phyloP scores from a whole-genome alignment of 2,113 vertebrate genomes.

The Larimichthys polyactis region DNA sequence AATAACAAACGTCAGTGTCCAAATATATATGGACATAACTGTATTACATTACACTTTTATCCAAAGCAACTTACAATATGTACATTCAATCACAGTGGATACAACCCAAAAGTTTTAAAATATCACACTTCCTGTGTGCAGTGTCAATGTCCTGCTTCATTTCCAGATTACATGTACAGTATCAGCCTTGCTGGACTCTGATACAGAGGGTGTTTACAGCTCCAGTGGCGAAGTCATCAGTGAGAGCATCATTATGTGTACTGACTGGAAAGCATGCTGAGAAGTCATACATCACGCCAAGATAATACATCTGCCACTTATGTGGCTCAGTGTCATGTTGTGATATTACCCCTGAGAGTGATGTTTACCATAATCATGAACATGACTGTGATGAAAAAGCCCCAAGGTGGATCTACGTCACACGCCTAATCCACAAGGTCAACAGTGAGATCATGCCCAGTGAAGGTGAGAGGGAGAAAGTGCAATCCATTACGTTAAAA shows the following conservation, averaged over 20 bases:
- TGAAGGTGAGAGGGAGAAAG: neutral
- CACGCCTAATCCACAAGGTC: neutral
- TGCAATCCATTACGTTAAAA: conserved; percentile 1
- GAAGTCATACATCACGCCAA: conserved; percentile 23
- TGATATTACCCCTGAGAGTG: conserved; percentile 17
- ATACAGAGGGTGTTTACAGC: neutral
- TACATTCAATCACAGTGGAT: too few species aligned
- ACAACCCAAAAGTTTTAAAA: too few species aligned
- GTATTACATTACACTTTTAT: too few species aligned
- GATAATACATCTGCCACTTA: conserved; percentile 17
- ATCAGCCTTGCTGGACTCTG: neutral
- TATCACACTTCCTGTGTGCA: too few species aligned
- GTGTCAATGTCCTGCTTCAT: neutral
- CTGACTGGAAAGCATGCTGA: neutral
- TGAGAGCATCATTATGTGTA: neutral
- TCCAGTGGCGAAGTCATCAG: neutral
- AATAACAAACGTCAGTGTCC: too few species aligned
- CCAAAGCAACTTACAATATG: too few species aligned
- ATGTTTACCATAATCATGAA: conserved; percentile 24
- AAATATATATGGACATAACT: too few species aligned
- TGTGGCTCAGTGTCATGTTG: conserved; percentile 27
- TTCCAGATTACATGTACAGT: neutral
- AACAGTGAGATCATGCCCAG: neutral
- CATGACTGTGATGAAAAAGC: conserved; percentile 3
- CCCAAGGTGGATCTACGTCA: neutral